Base-by-base conservation (phyloP, 1,140 invertebrate species). In the Ooceraea biroi region DNA sequence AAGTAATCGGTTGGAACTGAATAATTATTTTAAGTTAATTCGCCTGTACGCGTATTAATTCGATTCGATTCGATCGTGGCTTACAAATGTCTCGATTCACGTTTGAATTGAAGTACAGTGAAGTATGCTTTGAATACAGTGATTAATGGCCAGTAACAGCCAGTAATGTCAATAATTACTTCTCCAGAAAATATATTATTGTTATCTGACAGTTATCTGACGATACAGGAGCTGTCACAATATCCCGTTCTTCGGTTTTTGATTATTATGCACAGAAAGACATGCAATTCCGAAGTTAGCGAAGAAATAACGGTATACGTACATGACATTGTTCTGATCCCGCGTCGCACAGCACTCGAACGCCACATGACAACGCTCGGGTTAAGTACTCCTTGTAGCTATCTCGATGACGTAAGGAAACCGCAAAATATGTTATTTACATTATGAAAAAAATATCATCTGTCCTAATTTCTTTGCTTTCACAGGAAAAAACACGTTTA, bases 301-400 rank as follows among this genome's bases (percentile, higher is more conserved):
- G 2, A 17, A 27, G 0, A 11, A 22, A 46, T 11, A 57, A n/a
- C 73, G 17, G 14, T 3, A 41, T 77, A 90, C 91, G 72, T 88
- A 92, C 92, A 90, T n/a, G 91, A 85, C 92, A 92, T 92, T 52
- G 76, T 84, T 87, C 88, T 84, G 41, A 85, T 36, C 5, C 61
- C 55, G 68, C 85, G 73, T 11, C 57, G 83, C 41, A 65, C 66
- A 48, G 89, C 69, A 4, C 71, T 89, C 11, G 41, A 61, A 30
- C 61, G 57, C 30, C 84, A 46, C 85, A 91, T 90, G 36, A 85
- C 84, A 78, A 22, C 85, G 10, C 10, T 55, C 46, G 91, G 91
- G 90, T 92, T 92, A 58, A 14, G 46, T 7, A n/a, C 46, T 73
- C 17, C 0, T 36, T 3, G 2, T 46, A 1, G 0, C 17, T 63